phyloP scores from a whole-genome alignment of 1,140 invertebrate species.

The Zaprionus davidi region DNA sequence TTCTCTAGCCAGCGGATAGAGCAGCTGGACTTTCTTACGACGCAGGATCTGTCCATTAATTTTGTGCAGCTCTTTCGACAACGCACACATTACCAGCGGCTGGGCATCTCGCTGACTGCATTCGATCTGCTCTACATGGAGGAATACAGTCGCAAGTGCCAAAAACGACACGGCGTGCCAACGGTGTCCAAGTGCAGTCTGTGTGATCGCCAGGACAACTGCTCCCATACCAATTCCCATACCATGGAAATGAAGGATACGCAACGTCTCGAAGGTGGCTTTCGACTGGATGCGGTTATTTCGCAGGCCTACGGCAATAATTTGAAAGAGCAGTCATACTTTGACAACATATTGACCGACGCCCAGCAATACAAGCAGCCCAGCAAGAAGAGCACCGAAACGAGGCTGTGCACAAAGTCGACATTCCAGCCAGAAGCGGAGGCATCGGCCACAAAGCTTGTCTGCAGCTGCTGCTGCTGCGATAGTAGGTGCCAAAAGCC shows the following conservation, averaged over 20 bases:
- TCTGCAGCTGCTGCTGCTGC: neutral
- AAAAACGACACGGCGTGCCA: neutral
- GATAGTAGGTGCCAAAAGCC: neutral
- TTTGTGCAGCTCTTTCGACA: slow-evolving; percentile 43
- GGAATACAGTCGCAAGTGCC: neutral
- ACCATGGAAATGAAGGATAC: neutral
- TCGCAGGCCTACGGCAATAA: neutral
- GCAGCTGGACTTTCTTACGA: neutral
- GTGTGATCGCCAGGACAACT: neutral
- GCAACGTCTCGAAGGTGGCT: slow-evolving; percentile 2
- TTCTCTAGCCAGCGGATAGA: neutral
- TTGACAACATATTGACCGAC: neutral
- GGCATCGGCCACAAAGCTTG: neutral
- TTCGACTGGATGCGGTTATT: neutral
- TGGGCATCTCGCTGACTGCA: slow-evolving; percentile 36
- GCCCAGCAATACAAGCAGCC: neutral
- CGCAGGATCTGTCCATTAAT: neutral
- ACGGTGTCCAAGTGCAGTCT: neutral
- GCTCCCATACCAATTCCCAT: slow-evolving; percentile 2
- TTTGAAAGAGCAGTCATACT: neutral
- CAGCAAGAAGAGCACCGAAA: neutral
- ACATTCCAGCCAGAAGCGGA: neutral
- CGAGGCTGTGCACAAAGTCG: neutral
- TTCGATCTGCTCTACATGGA: slow-evolving; percentile 40
- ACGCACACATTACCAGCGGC: slow-evolving; percentile 21